Evolutionary conservation across 2,888 invertebrate species (phyloP), one percentile per base, ranked within the genome.

Genomic region (Limnephilus marmoratus): DNA sequence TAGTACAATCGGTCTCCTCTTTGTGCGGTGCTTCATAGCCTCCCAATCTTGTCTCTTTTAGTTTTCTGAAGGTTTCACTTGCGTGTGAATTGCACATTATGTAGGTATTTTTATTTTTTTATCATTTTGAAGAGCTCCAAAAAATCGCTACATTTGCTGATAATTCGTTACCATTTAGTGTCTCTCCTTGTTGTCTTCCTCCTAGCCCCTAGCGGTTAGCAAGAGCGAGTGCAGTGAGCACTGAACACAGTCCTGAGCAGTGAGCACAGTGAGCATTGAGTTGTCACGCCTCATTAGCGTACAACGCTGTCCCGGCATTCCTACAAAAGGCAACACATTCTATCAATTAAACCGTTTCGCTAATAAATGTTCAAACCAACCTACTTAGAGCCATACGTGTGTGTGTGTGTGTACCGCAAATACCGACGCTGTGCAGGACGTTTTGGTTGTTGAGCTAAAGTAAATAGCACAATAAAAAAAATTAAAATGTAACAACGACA

Each of bases 231-330:
- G 45, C 45, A 11, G 1, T 12, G 41, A 53, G 53, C 53, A 53
- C 0, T 53, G 53, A 53, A 18, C 18, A 83, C 15, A 15, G 49
- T 49, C 49, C 83, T 15, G 12, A 31, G 82, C 15, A 13, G 37
- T 15, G 12, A 31, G 82, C 15, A 13, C 15, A 29, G 29, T 5
- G 29, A 31, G 53, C 85, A 90, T 90, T 90, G 85, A 90, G 31
- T 90, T 85, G 85, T 90, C 90, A 90, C 53, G 83, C 68, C 90
- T 83, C 90, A 85, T 85, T 85, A 85, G 90, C 85, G 83, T 5
- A 53, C 83, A 41, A 68, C 68, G 45, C 85, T 90, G 81, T 45
- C 81, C 31, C 29, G 7, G 81, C 37, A 81, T 81, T 12, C 45
- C 90, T 53, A 90, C 81, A 29, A 45, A 45, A 81, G 45, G 81